Conservation (phyloP, 2,888 invertebrate genomes). For the Cordilura impudica region DNA sequence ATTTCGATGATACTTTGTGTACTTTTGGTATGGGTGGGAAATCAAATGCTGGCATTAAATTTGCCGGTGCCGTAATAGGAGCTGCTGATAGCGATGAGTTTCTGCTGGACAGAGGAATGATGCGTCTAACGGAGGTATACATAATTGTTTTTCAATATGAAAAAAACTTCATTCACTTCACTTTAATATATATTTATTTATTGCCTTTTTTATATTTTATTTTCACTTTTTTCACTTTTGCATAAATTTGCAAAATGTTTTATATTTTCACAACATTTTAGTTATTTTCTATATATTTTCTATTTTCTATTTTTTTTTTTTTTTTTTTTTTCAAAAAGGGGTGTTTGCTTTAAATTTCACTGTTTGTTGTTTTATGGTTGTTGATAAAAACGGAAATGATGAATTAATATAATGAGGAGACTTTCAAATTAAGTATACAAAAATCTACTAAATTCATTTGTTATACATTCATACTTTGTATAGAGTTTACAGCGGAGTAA, state of each 20-base stretch:
- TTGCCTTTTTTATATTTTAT: background rate
- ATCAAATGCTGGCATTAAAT: constrained; percentile 51
- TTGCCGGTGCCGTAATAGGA: constrained; percentile 56
- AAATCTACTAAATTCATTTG: background rate
- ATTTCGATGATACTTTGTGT: constrained; percentile 67
- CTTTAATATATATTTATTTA: constrained; percentile 14
- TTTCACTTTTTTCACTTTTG: background rate
- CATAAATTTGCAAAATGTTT: background rate
- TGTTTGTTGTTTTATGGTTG: constrained; percentile 9
- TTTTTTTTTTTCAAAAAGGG: background rate
- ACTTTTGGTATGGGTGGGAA: constrained; percentile 59
- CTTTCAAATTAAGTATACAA: constrained; percentile 19
- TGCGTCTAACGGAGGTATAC: constrained; percentile 49
- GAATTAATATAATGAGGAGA: constrained; percentile 33
- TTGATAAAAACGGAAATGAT: constrained; percentile 42
- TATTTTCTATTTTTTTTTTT: constrained; percentile 4
- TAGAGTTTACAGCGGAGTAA: background rate
- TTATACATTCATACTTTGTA: background rate
- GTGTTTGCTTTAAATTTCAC: constrained; percentile 3
- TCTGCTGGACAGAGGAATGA: constrained; percentile 35
- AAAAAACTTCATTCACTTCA: background rate
- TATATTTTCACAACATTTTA: background rate
- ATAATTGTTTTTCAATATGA: constrained; percentile 25
- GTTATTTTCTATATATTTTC: background rate
- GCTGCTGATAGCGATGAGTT: constrained; percentile 65